Base-by-base conservation (phyloP, 53 echinoderm and acorn worm species). In the Apostichopus leukothele region DNA sequence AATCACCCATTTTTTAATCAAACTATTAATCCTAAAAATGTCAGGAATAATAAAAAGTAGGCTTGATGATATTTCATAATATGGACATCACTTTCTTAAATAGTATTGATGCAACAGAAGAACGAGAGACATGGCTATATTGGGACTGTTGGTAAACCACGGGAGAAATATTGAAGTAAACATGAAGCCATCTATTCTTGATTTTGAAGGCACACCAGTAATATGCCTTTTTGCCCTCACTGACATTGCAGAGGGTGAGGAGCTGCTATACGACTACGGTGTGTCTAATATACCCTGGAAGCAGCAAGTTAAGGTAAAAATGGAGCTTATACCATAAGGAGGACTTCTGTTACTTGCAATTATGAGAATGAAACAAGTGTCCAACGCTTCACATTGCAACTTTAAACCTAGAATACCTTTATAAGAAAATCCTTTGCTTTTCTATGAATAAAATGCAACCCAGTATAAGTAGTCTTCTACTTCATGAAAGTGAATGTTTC, bases 91-190 rank as follows among this genome's bases (percentile, higher is more conserved):
- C 1, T 61, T 51, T 50, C 50, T 50, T 52, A 14, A 7, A 78
- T 51, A 78, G 79, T 78, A 78, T 78, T 51, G 79, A 78, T 78
- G 79, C 79, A 78, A 78, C 79, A 78, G 79, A 78, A 27, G 79
- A 78, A 51, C 79, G 14, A 4, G 79, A 78, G 16, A 1, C 18
- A 50, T 50, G 79, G 6, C 53, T 16, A 18, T 7, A 4, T 14
- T 78, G 16, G 79, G 79, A 53, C 39, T 51, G 18, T 19, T 78
- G 53, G 79, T 78, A 53, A 78, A 78, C 51, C 79, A 78, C 53
- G 79, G 79, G 3, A 52, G 16, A 53, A 78, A 78, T 5, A 78
- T 53, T 53, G 79, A 78, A 78, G 10, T 78, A 0, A 52, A 78
- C 6, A 52, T 78, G 4, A 53, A 78, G 6, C n/a, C 16, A 51